Evolutionary conservation across 2,113 vertebrate species (phyloP), one percentile per base, ranked within the genome.

Genomic region (Podarcis cretensis): DNA sequence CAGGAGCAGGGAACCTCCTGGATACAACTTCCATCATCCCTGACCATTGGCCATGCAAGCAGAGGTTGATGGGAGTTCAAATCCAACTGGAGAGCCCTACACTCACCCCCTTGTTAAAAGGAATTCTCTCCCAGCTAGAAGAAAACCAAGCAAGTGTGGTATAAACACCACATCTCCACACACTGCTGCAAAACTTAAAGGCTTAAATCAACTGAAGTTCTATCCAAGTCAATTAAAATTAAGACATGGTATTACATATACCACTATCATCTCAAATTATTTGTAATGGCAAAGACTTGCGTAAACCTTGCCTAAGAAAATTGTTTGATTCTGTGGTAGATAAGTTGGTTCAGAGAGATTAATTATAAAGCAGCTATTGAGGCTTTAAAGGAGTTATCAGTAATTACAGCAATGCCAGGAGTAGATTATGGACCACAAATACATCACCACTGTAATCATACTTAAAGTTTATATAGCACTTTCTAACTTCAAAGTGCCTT

Each of bases 351-450:
- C 87, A 89, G 77, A 85, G 30, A 37, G 88, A 76, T 65, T 94
- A 94, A 94, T 95, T 96, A 94, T 75, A 89, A 85, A 73, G 48
- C 84, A 90, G 81, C 85, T 92, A 91, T 89, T 93, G 90, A 90
- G 89, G 90, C 12, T 0, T 40, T 86, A 90, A 59, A 86, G 88
- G 91, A 91, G 32, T 3, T 66, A 83, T 81, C 88, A 89, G 86
- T 95, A 94, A 94, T 92, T 95, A 91, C 89, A 88, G 59, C 59
- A 95, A 89, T 91, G 87, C 18, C 79, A 77, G 57, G 85, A 85
- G 90, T 86, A 93, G 91, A 83, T 94, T 85, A 78, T 83, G 40
- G 90, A 90, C 91, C 93, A 94, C 81, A 92, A 73, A 90, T 69
- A 23, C 88, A 87, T 91, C 90, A 93, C 88, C 91, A 27, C 68